phyloP scores from a whole-genome alignment of 2,113 vertebrate genomes.

The Anarrhichthys ocellatus region DNA sequence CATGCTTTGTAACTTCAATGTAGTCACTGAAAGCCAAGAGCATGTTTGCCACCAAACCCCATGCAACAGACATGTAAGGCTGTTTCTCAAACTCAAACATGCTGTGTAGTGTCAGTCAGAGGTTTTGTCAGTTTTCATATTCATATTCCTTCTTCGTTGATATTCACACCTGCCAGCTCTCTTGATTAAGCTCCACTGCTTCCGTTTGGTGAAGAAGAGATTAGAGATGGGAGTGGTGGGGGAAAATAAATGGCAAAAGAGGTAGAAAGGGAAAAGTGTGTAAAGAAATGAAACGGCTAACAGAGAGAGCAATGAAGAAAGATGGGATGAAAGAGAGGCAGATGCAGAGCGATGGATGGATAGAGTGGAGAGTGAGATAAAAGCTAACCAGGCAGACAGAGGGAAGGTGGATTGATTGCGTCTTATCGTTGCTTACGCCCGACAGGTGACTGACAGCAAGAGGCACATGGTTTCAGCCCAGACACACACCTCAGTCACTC shows the following conservation, averaged over 20 bases:
- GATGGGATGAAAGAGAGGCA: slow-evolving; percentile 15
- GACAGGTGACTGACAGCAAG: slow-evolving; percentile 62
- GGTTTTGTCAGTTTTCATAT: slow-evolving; percentile 13
- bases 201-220: neutral
- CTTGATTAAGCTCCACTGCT: slow-evolving; percentile 1
- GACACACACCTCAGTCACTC: neutral
- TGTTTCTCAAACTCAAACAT: slow-evolving; percentile 1
- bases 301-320: neutral
- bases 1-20: neutral
- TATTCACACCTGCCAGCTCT: slow-evolving; percentile 10
- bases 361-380: slow-evolving; percentile 37
- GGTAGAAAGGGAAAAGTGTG: neutral
- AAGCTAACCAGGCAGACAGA: slow-evolving; percentile 37
- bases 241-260: neutral
- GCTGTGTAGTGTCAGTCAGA: neutral
- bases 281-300: neutral
- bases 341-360: slow-evolving; percentile 1
- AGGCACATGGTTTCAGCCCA: slow-evolving; percentile 37
- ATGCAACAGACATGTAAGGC: neutral
- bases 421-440: slow-evolving; percentile 52
- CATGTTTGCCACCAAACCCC: neutral
- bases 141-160: neutral
- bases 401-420: slow-evolving; percentile 53
- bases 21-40: neutral
- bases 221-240: neutral